Conservation (phyloP, 1,140 invertebrate species). For the Acromyrmex charruanus region DNA sequence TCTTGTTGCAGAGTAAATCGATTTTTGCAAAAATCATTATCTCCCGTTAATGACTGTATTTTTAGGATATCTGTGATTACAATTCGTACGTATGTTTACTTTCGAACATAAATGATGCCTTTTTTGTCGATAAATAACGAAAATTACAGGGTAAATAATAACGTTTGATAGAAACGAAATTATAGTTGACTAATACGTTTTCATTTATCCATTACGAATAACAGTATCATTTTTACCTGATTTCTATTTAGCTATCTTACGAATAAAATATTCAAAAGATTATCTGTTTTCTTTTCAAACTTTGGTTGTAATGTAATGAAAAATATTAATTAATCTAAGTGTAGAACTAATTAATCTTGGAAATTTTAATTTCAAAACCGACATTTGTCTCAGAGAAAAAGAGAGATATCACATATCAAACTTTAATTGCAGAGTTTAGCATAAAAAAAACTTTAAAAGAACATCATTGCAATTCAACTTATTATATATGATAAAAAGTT, state of each 20-base stretch:
- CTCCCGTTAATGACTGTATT: background rate
- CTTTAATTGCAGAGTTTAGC: background rate
- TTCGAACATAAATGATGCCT: background rate
- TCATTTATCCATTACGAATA: background rate
- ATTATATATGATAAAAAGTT: background rate
- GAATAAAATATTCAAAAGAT: background rate
- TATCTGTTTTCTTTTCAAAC: background rate
- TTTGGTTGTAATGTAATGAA: background rate
- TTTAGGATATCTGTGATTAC: background rate
- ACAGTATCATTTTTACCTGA: background rate
- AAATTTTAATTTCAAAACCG: no score
- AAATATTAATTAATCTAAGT: background rate
- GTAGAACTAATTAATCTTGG: background rate
- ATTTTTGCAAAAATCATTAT: background rate
- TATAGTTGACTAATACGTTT: background rate
- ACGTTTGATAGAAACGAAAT: background rate
- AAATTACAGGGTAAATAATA: background rate
- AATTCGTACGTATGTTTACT: background rate
- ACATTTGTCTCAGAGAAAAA: no score
- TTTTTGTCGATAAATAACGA: background rate
- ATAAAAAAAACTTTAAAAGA: background rate
- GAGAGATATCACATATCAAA: slow-evolving; percentile 29
- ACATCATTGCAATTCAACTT: background rate
- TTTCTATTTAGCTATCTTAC: background rate
- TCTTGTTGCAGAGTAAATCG: background rate